These are phyloP conservation scores for Pilophorus perplexus DNA, from an alignment of 2,888 invertebrate species.

Conservation along the genomic window DNA sequence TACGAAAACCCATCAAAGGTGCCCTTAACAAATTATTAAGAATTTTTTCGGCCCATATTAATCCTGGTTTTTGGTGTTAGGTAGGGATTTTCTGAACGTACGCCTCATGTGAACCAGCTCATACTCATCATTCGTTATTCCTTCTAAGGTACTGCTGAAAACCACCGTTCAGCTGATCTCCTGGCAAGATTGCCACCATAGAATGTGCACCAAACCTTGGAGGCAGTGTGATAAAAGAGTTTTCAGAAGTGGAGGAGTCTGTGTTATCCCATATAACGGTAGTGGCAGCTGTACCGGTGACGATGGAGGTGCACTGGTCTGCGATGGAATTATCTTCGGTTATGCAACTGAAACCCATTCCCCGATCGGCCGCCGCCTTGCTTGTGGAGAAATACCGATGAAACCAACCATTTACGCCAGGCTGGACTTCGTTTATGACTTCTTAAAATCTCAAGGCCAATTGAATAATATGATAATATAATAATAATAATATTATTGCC, in stretches of 20 bases:
- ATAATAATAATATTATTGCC: too few species aligned
- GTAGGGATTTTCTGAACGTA: too few species aligned
- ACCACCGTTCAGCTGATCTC: not conserved
- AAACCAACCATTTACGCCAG: constrained; percentile 4
- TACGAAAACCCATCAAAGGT: not conserved
- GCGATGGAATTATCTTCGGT: not conserved
- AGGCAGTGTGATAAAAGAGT: not conserved
- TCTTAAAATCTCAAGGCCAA: not conserved
- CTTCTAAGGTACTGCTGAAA: not conserved
- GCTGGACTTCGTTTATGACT: not conserved
- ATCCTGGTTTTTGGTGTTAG: too few species aligned
- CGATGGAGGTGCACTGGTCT: not conserved
- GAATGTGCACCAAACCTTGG: not conserved
- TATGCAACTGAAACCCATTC: not conserved
- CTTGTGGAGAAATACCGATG: not conserved
- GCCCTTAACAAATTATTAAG: too few species aligned
- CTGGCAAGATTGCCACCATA: not conserved
- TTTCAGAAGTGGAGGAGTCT: not conserved
- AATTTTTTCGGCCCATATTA: too few species aligned
- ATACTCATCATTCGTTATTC: too few species aligned
- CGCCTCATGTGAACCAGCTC: too few species aligned
- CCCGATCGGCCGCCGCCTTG: too few species aligned
- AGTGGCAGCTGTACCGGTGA: not conserved
- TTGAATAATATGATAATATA: too few species aligned
- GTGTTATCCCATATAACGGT: not conserved